Percentiles rank a stretch among this genome's conserved stretches.
These are phyloP conservation scores for Poeciliopsis retropinna DNA, from an alignment of 2,113 vertebrate genomes.

Conservation along the genomic window DNA sequence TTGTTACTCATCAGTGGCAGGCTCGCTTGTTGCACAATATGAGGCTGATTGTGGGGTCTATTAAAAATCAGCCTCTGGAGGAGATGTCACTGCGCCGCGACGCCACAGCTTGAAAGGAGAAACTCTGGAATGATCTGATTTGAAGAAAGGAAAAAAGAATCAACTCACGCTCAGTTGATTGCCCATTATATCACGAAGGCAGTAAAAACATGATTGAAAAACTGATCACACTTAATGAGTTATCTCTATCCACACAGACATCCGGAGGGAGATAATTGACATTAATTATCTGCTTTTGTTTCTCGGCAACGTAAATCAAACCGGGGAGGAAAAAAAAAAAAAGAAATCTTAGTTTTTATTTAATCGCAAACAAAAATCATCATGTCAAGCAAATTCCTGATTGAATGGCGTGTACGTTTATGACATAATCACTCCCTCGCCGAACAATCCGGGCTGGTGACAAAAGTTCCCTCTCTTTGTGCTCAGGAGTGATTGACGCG, in stretches of 20 bases:
- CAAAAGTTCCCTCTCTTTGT: constrained; percentile 21
- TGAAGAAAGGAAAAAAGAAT: constrained; percentile 21
- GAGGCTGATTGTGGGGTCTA: constrained; percentile 73
- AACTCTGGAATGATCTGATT: constrained; percentile 47
- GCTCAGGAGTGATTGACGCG: constrained; percentile 47
- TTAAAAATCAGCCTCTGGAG: constrained; percentile 64
- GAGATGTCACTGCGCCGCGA: constrained; percentile 42
- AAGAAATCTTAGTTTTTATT: constrained; percentile 31
- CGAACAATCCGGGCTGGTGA: constrained; percentile 22
- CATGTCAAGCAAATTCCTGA: not conserved
- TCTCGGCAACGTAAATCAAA: constrained; percentile 36
- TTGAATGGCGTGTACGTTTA: constrained; percentile 8
- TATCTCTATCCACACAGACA: constrained; percentile 18
- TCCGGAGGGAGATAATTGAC: constrained; percentile 17
- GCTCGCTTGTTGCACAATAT: constrained; percentile 63
- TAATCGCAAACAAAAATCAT: constrained; percentile 19
- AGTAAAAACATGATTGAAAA: constrained; percentile 59
- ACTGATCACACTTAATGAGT: constrained; percentile 38
- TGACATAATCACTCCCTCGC: constrained; percentile 24
- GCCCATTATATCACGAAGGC: constrained; percentile 56
- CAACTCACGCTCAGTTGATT: constrained; percentile 39
- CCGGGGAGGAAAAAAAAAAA: not conserved
- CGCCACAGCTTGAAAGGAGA: constrained; percentile 31
- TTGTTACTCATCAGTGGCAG: constrained; percentile 58
- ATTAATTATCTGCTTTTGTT: constrained; percentile 46